A percentile compares a stretch with the other conserved stretches of the same genome.
These are phyloP conservation scores for Amphibalanus amphitrite DNA, from an alignment of 1,140 invertebrate genomes.

Conservation along the genomic window DNA sequence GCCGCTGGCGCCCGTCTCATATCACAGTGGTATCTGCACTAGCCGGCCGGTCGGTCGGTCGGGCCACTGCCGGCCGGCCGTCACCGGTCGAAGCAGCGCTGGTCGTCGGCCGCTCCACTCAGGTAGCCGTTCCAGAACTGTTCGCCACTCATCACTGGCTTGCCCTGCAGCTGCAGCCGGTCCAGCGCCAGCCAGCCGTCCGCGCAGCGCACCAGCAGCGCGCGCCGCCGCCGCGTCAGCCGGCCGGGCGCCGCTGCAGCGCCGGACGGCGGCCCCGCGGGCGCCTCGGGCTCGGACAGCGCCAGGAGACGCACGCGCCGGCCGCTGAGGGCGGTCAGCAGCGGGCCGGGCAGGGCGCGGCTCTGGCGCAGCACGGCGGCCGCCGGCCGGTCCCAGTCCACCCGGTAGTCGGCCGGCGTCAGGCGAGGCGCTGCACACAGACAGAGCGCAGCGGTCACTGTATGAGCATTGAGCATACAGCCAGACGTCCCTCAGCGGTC, in stretches of 20 bases:
- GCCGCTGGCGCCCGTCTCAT: no score
- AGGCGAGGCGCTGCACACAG: not conserved
- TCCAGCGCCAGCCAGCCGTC: not conserved
- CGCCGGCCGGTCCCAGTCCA: not conserved
- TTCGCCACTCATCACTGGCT: not conserved
- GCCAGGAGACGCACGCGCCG: not conserved
- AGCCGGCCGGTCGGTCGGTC: no score
- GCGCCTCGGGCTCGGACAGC: not conserved
- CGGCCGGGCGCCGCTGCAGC: not conserved
- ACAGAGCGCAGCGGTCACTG: no score
- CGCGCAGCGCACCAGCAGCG: not conserved
- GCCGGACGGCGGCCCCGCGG: not conserved
- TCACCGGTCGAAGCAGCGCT: conserved; percentile 1
- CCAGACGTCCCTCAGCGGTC: no score
- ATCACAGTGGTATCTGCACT: no score
- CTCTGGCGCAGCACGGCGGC: not conserved
- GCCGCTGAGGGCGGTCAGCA: not conserved
- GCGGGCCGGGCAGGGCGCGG: not conserved
- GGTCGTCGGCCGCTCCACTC: not conserved
- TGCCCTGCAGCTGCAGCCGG: not conserved
- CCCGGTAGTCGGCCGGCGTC: not conserved
- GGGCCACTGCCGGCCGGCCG: no score
- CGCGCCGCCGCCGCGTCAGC: not conserved
- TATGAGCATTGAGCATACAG: no score
- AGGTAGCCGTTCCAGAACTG: not conserved